Percentiles rank a stretch among this genome's conserved stretches.
These are phyloP conservation scores for Catocala fraxini DNA, from an alignment of 2,888 invertebrate species.

Conservation along the genomic window DNA sequence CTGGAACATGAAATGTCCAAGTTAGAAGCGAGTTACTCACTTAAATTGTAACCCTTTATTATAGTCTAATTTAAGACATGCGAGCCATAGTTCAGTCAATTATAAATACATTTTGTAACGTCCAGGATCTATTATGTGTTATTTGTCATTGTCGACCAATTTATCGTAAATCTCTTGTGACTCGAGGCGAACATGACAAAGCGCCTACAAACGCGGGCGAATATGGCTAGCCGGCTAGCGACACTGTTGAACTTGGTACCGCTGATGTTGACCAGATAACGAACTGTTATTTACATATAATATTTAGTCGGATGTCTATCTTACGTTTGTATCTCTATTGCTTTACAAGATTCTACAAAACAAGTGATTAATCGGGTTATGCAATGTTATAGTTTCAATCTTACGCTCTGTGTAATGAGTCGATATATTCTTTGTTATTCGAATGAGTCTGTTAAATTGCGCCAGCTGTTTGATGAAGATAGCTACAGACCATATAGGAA, in stretches of 20 bases:
- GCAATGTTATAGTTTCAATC: too few relatives aligned
- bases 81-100: not conserved
- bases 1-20: slow-evolving; percentile 36
- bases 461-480: too few relatives aligned
- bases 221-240: slow-evolving; percentile 39
- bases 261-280: slow-evolving; percentile 39
- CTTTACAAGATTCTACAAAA: too few relatives aligned
- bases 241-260: slow-evolving; percentile 46
- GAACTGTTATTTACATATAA: slow-evolving; percentile 15
- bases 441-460: too few relatives aligned
- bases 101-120: slow-evolving; percentile 5
- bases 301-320: not conserved
- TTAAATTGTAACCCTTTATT: slow-evolving; percentile 6
- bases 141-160: slow-evolving; percentile 8
- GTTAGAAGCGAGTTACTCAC: slow-evolving; percentile 34
- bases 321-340: too few relatives aligned
- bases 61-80: not conserved
- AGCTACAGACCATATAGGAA: too few relatives aligned
- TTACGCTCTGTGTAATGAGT: too few relatives aligned
- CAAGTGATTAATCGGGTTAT: too few relatives aligned
- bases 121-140: not conserved
- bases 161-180: slow-evolving; percentile 23
- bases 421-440: too few relatives aligned
- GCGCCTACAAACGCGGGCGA: slow-evolving; percentile 32
- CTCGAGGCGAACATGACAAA: slow-evolving; percentile 33